Conservation (phyloP, 2,888 invertebrate genomes). For the Biston betularia region DNA sequence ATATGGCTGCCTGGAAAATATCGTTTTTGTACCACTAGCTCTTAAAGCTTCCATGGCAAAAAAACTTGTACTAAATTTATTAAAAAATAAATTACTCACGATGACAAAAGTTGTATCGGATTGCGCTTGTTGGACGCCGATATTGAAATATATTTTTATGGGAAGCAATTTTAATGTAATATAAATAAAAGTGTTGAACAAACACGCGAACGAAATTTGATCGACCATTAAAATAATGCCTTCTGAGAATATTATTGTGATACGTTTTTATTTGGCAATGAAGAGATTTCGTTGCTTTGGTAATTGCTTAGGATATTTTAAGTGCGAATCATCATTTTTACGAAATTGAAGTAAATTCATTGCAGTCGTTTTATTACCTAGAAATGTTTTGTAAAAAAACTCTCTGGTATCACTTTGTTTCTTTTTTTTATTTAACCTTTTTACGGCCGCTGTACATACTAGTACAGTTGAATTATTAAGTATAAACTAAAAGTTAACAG, state of each 20-base stretch:
- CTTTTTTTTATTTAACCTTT: too few relatives aligned
- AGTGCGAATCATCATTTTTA: not conserved
- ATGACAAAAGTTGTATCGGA: conserved; percentile 28
- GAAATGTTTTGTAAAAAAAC: not conserved
- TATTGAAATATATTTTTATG: conserved; percentile 59
- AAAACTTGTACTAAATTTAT: not conserved
- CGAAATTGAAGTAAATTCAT: too few relatives aligned
- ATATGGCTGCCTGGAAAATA: too few relatives aligned
- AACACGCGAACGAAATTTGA: conserved; percentile 62
- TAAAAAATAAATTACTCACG: conserved; percentile 4
- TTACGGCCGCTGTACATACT: too few relatives aligned
- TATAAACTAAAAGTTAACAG: too few relatives aligned
- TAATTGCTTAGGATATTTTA: not conserved
- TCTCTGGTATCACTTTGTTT: too few relatives aligned
- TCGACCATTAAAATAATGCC: conserved; percentile 58
- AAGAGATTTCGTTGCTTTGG: conserved; percentile 1
- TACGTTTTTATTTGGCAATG: conserved; percentile 22
- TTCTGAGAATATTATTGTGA: conserved; percentile 41
- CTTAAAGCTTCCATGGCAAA: too few relatives aligned
- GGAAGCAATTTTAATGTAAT: conserved; percentile 61
- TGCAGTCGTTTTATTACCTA: too few relatives aligned
- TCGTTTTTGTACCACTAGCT: too few relatives aligned
- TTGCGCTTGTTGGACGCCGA: conserved; percentile 41
- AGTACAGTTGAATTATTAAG: too few relatives aligned
- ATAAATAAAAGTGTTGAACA: conserved; percentile 59